These are phyloP conservation scores for Chironomus striatipennis DNA, from an alignment of 1,140 invertebrate species.

Conservation along the genomic window DNA sequence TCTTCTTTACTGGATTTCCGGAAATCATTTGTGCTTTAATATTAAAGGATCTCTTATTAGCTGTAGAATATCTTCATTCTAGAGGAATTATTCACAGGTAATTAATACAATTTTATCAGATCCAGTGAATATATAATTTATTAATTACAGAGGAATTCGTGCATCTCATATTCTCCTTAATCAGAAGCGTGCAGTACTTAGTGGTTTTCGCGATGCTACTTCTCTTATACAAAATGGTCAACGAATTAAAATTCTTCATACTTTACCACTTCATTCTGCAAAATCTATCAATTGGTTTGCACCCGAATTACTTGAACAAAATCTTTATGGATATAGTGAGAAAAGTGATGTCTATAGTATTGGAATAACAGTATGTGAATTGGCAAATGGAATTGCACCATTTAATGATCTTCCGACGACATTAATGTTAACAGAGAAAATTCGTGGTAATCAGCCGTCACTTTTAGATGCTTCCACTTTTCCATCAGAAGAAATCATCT, in stretches of 20 bases:
- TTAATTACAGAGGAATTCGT: constrained; percentile 58
- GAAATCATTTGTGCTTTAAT: constrained; percentile 74
- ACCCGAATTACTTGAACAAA: constrained; percentile 86
- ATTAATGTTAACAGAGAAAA: constrained; percentile 83
- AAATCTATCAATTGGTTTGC: constrained; percentile 78
- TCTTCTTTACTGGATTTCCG: constrained; percentile 69
- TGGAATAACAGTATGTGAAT: constrained; percentile 78
- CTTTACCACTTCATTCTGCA: constrained; percentile 59
- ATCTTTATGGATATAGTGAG: constrained; percentile 77
- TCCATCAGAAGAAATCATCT: constrained; percentile 39
- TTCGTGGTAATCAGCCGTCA: constrained; percentile 66
- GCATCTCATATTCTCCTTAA: constrained; percentile 69
- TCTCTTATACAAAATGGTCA: constrained; percentile 60
- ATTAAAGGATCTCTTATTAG: constrained; percentile 65
- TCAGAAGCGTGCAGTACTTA: constrained; percentile 43
- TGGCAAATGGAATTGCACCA: constrained; percentile 81
- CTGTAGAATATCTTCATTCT: constrained; percentile 74
- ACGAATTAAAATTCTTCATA: constrained; percentile 58
- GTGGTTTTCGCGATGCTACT: constrained; percentile 69
- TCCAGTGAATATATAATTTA: neutral
- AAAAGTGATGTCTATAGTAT: constrained; percentile 86
- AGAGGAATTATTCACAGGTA: constrained; percentile 80
- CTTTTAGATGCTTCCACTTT: constrained; percentile 70
- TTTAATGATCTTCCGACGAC: constrained; percentile 74
- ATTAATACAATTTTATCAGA: neutral